Conservation (phyloP, 2,888 invertebrate genomes). For the Gymnoscelis rufifasciata region DNA sequence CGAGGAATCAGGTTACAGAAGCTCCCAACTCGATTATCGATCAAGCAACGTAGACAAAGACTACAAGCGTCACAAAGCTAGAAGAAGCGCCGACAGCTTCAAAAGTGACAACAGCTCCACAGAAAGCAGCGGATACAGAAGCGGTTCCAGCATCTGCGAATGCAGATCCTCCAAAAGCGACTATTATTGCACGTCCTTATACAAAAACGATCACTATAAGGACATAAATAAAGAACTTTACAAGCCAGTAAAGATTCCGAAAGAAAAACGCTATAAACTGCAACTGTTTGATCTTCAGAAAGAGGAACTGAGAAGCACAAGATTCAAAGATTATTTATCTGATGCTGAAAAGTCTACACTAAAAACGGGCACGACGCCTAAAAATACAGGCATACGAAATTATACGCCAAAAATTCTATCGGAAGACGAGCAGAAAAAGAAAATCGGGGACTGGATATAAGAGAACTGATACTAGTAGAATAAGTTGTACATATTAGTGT, state of each 20-base stretch:
- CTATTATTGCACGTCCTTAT: conserved; percentile 68
- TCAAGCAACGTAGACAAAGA: conserved; percentile 45
- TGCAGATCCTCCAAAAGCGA: conserved; percentile 63
- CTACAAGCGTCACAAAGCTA: conserved; percentile 56
- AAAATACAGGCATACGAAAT: conserved; percentile 82
- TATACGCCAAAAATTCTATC: conserved; percentile 85
- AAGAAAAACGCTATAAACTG: conserved; percentile 68
- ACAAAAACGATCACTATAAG: conserved; percentile 74
- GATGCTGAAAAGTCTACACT: conserved; percentile 70
- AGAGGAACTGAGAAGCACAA: conserved; percentile 55
- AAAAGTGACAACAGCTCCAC: conserved; percentile 69
- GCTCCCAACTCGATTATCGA: conserved; percentile 42
- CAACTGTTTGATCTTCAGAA: conserved; percentile 64
- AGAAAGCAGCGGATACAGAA: conserved; percentile 70
- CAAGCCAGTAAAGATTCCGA: conserved; percentile 71
- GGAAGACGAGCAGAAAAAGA: conserved; percentile 75
- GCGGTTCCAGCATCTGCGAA: conserved; percentile 69
- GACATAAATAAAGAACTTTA: conserved; percentile 71
- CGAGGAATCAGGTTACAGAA: conserved; percentile 55
- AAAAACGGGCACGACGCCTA: conserved; percentile 56
- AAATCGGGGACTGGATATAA: conserved; percentile 83
- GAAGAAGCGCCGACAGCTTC: conserved; percentile 64
- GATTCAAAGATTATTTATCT: conserved; percentile 57
- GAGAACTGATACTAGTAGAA: conserved; percentile 62
- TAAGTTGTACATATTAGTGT: conserved; percentile 72